Evolutionary conservation across 1,140 invertebrate genomes (phyloP).

Genomic region (Ladona fulva): DNA sequence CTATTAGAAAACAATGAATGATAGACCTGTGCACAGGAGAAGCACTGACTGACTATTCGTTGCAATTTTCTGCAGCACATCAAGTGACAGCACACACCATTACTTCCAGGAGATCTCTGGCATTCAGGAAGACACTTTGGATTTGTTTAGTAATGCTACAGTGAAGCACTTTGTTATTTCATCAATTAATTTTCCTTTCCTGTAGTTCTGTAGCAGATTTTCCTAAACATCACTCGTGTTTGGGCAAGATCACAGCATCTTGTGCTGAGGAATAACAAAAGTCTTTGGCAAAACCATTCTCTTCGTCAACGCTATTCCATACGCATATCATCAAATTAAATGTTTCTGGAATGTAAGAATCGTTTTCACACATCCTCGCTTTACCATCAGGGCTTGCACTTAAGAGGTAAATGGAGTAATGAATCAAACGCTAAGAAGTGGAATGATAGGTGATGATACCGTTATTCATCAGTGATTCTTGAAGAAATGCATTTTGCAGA

Average conservation of each 20-base stretch:
- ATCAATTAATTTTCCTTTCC: not conserved
- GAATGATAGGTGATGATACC: not conserved
- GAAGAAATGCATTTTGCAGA: not conserved
- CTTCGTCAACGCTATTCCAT: not conserved
- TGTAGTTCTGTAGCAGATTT: not conserved
- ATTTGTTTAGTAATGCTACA: constrained; percentile 10
- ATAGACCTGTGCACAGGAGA: constrained; percentile 2
- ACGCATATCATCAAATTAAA: not conserved
- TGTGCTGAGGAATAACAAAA: constrained; percentile 5
- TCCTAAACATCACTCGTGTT: constrained; percentile 1
- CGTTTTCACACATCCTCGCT: not conserved
- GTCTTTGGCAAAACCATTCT: not conserved
- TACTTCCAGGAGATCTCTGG: constrained; percentile 3
- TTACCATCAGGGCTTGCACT: not conserved
- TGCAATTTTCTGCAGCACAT: constrained; percentile 9
- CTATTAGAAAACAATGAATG: not conserved
- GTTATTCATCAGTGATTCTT: not conserved
- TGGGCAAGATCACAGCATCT: constrained; percentile 7
- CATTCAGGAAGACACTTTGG: constrained; percentile 8
- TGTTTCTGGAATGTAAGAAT: constrained; percentile 6
- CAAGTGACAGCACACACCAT: constrained; percentile 7
- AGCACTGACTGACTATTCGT: not conserved
- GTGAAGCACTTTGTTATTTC: not conserved
- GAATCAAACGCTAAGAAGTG: constrained; percentile 1
- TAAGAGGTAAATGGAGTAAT: not conserved